Evolutionary conservation across 2,113 vertebrate species (phyloP).

Genomic region (Tragulus kanchil): DNA sequence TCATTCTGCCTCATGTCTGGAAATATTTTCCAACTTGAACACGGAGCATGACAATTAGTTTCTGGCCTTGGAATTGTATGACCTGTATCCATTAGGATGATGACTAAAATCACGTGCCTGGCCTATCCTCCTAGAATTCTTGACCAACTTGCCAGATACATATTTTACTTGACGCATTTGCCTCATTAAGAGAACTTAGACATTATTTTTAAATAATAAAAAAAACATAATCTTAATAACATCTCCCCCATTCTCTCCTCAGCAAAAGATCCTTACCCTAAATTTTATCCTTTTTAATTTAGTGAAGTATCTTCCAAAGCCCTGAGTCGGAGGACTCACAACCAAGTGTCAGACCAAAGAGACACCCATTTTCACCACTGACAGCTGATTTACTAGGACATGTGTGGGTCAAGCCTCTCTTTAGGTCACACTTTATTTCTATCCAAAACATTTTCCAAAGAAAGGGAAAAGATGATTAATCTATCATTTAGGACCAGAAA

Average conservation of each 20-base stretch:
- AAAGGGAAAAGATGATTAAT: not conserved
- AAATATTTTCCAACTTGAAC: not conserved
- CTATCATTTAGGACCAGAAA: not conserved
- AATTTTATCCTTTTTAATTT: not conserved
- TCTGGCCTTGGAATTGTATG: not conserved
- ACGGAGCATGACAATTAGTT: not conserved
- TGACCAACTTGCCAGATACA: not conserved
- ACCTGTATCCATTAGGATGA: not conserved
- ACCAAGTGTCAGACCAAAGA: not conserved
- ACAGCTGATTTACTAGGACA: not conserved
- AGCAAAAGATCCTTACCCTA: not conserved
- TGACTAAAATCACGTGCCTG: not conserved
- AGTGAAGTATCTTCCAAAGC: not conserved
- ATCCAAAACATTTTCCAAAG: not conserved
- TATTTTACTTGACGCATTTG: not conserved
- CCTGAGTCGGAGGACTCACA: not conserved
- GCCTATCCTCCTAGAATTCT: not conserved
- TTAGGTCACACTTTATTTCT: constrained; percentile 5
- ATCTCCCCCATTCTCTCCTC: not conserved
- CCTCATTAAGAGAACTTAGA: not conserved
- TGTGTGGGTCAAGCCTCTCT: not conserved
- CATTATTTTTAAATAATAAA: constrained; percentile 31
- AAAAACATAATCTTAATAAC: not conserved
- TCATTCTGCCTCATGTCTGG: not conserved
- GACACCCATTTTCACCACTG: not conserved